Base-by-base conservation (phyloP, 2,113 vertebrate species). In the Notothenia coriiceps region DNA sequence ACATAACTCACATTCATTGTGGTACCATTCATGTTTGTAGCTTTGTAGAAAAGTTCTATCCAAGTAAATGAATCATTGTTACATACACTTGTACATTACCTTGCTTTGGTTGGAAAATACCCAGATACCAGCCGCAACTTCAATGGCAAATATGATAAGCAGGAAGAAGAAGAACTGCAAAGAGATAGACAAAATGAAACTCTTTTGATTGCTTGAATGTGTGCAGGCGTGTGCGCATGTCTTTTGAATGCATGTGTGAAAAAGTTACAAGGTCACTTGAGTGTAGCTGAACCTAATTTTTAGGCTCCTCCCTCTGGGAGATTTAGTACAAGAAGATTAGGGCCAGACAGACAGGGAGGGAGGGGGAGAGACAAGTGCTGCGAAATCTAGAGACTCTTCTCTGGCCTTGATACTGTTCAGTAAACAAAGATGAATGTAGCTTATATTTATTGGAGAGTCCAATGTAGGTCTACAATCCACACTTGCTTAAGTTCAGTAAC, bases 101-200 rank as follows among this genome's bases (percentile, higher is more conserved):
- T 96, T 95, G 20, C 95, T 95, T 91, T 98, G 98, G 91, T 99
- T 97, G 64, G 96, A 94, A 92, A 99, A 99, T 68, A 97, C 98
- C 97, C 97, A 99, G 93, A 98, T 95, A 4, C 97, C 98, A 44
- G 97, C 97, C 12, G 97, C 97, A n/a, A 99, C 95, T 91, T 98
- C 97, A 55, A 98, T 91, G 69, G 96, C 97, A 91, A 99, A 99
- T 88, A 99, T 98, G 87, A 99, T 92, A 2, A 99, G 91, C 43
- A 99, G 97, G 91, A 97, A 98, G 88, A 94, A 82, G 82, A 99
- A 99, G 92, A 99, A 99, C 98, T 99, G 81, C 25, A 63, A 47
- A 86, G 40, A 52, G 22, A 74, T 29, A 86, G 40, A 66, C n/a
- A 70, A 10, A 67, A 74, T 77, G 50, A 57, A 69, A 79, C 9